phyloP scores from a whole-genome alignment of 2,797 vertebrate genomes.

The Anas capensis region DNA sequence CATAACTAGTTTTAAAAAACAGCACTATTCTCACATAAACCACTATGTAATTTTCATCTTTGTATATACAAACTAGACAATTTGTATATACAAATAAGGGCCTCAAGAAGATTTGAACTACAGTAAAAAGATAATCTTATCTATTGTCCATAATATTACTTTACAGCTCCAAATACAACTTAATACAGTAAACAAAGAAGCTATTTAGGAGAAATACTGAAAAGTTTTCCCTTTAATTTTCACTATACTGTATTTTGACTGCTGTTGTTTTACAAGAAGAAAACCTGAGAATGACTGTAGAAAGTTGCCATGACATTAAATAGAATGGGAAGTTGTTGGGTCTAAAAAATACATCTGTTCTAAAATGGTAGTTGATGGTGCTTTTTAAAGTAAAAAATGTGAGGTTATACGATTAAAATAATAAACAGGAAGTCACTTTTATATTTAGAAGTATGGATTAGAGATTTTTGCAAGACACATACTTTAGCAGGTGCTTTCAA shows the following conservation, averaged over 20 bases:
- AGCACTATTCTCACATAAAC: not conserved
- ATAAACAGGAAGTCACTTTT: slow-evolving; percentile 71
- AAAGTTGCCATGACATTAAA: slow-evolving; percentile 24
- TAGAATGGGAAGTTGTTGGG: not conserved
- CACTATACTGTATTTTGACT: not conserved
- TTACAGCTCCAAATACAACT: not conserved
- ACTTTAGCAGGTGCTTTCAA: slow-evolving; percentile 52
- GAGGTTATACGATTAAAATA: slow-evolving; percentile 70
- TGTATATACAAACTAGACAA: not conserved
- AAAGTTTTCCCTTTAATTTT: not conserved
- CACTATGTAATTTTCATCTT: not conserved
- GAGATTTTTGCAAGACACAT: slow-evolving; percentile 60
- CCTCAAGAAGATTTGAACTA: not conserved
- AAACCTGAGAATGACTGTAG: slow-evolving; percentile 13
- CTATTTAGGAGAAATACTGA: not conserved
- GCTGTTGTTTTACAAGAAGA: slow-evolving; percentile 36
- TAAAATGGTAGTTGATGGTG: not conserved
- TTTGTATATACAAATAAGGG: not conserved
- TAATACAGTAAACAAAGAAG: not conserved
- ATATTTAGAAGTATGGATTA: slow-evolving; percentile 76
- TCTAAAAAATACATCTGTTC: slow-evolving; percentile 23
- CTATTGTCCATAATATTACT: not conserved
- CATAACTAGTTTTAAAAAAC: not conserved
- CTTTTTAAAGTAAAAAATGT: slow-evolving; percentile 72
- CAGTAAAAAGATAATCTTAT: not conserved